Conservation (phyloP, 1,140 invertebrate species). For the Apis florea region DNA sequence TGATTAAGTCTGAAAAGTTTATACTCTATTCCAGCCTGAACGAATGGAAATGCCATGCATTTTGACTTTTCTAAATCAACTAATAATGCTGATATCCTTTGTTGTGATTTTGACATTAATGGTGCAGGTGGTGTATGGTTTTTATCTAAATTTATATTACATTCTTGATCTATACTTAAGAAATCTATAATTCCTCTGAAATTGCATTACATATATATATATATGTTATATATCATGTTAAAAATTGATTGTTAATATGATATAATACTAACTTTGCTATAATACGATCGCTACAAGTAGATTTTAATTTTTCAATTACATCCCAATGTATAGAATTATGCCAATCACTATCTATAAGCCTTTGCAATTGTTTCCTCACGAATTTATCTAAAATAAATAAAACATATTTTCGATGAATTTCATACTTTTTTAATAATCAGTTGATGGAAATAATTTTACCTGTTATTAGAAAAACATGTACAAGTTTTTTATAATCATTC, state of each 20-base stretch:
- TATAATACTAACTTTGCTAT: constrained; percentile 58
- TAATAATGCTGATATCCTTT: constrained; percentile 71
- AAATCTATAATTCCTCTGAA: constrained; percentile 59
- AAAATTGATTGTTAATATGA: background rate
- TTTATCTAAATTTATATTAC: constrained; percentile 58
- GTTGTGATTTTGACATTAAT: constrained; percentile 70
- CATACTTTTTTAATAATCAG: background rate
- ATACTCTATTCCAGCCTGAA: constrained; percentile 69
- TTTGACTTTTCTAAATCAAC: constrained; percentile 57
- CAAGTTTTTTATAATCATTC: background rate
- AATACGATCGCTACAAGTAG: constrained; percentile 27
- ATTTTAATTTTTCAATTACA: constrained; percentile 58
- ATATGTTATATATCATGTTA: background rate
- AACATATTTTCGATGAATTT: constrained; percentile 1
- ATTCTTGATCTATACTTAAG: constrained; percentile 20
- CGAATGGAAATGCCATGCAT: constrained; percentile 59
- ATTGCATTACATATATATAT: constrained; percentile 7
- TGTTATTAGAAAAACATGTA: background rate
- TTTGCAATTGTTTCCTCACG: constrained; percentile 58
- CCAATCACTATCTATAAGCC: constrained; percentile 64
- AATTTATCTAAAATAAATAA: constrained; percentile 65
- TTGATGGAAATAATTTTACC: constrained; percentile 16
- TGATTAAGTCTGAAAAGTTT: constrained; percentile 65
- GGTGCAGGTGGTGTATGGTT: constrained; percentile 75
- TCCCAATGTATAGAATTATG: constrained; percentile 54